Evolutionary conservation across 2,888 invertebrate genomes (phyloP).

Genomic region (Iphiclides podalirius): DNA sequence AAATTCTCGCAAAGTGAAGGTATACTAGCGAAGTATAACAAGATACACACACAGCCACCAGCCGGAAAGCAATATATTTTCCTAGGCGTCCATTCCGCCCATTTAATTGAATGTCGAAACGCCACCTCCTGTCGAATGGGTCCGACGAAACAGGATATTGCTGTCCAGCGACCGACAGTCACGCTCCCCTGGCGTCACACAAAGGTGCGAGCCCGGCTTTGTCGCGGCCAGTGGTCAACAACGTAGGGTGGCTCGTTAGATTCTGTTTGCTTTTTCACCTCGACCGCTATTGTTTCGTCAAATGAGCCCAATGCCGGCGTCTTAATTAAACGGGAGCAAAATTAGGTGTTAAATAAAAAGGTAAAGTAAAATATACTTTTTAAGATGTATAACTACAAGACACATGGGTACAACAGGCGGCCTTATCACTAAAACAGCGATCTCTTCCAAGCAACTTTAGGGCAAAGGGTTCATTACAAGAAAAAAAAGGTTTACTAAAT

Average conservation of each 20-base stretch:
- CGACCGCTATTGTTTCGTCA: conserved; percentile 24
- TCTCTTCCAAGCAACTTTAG: no score
- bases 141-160: conserved; percentile 62
- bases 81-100: conserved; percentile 18
- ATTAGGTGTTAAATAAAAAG: no score
- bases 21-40: neutral
- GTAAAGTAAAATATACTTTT: no score
- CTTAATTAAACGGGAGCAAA: neutral
- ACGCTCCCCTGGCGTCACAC: conserved; percentile 53
- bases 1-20: no score
- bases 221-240: conserved; percentile 53
- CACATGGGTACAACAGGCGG: no score
- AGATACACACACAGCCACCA: neutral
- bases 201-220: conserved; percentile 60
- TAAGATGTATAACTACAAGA: no score
- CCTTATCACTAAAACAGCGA: no score
- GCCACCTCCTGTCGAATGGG: conserved; percentile 24
- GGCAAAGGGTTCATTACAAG: no score
- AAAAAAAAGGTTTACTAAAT: no score
- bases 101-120: conserved; percentile 19
- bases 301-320: conserved; percentile 4
- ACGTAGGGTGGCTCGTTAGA: conserved; percentile 37
- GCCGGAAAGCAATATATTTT: conserved; percentile 15
- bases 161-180: conserved; percentile 52
- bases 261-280: conserved; percentile 26